A percentile compares a stretch with the other conserved stretches of the same genome.
These are phyloP conservation scores for Sarcophaga carnaria DNA, from an alignment of 2,888 invertebrate genomes.

Conservation along the genomic window DNA sequence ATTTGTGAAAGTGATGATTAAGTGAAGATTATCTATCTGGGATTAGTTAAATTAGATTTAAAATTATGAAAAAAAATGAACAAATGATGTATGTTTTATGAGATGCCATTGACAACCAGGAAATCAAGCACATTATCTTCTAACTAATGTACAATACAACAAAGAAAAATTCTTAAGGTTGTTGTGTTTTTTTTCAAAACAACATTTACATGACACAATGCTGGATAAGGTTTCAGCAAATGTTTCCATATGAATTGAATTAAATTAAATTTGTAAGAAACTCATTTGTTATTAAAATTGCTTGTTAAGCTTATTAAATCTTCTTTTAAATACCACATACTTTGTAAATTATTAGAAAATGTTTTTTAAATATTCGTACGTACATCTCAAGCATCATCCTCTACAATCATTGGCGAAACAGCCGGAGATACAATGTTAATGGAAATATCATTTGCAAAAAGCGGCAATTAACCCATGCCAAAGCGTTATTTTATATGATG, in stretches of 20 bases:
- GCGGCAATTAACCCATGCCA: constrained; percentile 44
- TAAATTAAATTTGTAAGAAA: constrained; percentile 56
- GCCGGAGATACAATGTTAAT: background rate
- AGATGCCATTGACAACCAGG: constrained; percentile 55
- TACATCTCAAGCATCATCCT: background rate
- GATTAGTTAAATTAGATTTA: constrained; percentile 50
- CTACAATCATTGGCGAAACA: constrained; percentile 23
- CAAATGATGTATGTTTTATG: background rate
- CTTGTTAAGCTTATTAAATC: constrained; percentile 8
- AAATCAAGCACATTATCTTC: constrained; percentile 44
- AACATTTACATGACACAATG: constrained; percentile 24
- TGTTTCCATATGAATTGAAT: background rate
- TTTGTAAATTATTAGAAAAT: constrained; percentile 24
- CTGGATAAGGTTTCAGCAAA: constrained; percentile 10
- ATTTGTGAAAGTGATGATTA: constrained; percentile 61
- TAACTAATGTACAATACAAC: constrained; percentile 34
- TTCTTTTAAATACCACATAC: constrained; percentile 23
- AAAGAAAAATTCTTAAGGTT: constrained; percentile 46
- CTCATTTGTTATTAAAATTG: constrained; percentile 63
- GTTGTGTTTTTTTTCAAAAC: background rate
- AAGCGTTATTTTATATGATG: background rate
- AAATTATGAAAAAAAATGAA: background rate
- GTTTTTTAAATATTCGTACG: no score
- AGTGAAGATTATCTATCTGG: constrained; percentile 39
- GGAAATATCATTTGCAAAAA: background rate